Percentiles rank a stretch among this genome's conserved stretches.
Conservation (phyloP, 2,797 vertebrate genomes). For the Leptoclinus maculatus region DNA sequence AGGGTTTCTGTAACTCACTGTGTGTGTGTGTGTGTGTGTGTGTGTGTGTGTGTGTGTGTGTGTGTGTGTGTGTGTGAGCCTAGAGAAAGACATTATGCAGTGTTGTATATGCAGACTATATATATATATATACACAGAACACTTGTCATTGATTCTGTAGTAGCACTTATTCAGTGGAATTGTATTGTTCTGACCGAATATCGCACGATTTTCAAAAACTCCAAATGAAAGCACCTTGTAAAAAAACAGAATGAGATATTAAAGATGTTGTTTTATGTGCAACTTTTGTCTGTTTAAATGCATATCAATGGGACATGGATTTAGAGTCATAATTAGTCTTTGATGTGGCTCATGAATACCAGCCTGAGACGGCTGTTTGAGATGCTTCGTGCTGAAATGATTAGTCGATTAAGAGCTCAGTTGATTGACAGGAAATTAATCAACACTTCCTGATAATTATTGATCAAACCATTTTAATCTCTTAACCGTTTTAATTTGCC, state of each 20-base stretch:
- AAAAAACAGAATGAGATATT: not conserved
- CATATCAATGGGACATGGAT: not conserved
- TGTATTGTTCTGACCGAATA: not conserved
- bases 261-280: not conserved
- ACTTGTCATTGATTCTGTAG: not conserved
- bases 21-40: conserved; percentile 15
- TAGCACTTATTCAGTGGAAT: not conserved
- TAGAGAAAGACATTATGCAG: not conserved
- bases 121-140: not conserved
- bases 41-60: conserved; percentile 6
- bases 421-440: not conserved
- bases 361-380: not conserved
- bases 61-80: conserved; percentile 7
- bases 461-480: not conserved
- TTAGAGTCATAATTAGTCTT: not conserved
- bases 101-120: not conserved
- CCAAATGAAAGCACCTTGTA: not conserved
- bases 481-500: not conserved
- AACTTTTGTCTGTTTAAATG: not conserved
- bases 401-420: not conserved
- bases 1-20: conserved; percentile 8
- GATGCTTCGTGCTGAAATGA: not conserved
- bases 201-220: too few relatives aligned
- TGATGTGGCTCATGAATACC: conserved; percentile 3
- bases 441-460: not conserved